phyloP scores from a whole-genome alignment of 2,797 vertebrate species.

The Clarias fuscus region DNA sequence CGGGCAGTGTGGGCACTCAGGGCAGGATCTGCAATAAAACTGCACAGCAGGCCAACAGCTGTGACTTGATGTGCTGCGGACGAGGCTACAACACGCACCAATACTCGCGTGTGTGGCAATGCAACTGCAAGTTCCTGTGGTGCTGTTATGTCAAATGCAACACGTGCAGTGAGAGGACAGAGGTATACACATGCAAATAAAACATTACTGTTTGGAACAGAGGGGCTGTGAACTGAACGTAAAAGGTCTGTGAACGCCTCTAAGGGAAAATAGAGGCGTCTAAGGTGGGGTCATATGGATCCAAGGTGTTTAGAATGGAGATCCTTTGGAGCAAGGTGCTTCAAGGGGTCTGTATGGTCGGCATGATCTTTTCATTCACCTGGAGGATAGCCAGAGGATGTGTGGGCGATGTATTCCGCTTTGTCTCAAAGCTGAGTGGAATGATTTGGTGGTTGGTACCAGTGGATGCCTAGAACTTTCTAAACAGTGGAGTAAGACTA shows the following conservation, averaged over 20 bases:
- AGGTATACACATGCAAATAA: slow-evolving; percentile 96
- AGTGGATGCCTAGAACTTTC: slow-evolving; percentile 63
- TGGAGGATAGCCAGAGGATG: slow-evolving; percentile 36
- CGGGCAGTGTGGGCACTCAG: slow-evolving; percentile 92
- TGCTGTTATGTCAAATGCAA: slow-evolving; percentile 98
- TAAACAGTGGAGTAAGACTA: slow-evolving; percentile 38
- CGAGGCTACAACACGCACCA: slow-evolving; percentile 97
- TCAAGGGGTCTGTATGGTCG: slow-evolving; percentile 26
- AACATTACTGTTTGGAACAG: slow-evolving; percentile 54
- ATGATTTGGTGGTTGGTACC: slow-evolving; percentile 58
- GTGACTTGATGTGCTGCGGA: slow-evolving; percentile 96
- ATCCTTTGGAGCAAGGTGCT: slow-evolving; percentile 43
- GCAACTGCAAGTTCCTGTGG: slow-evolving; percentile 99
- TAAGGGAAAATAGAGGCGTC: slow-evolving; percentile 5
- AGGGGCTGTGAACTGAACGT: slow-evolving; percentile 22
- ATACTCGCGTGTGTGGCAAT: slow-evolving; percentile 95
- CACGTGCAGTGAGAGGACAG: slow-evolving; percentile 96
- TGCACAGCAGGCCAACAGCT: slow-evolving; percentile 87
- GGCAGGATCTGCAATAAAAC: slow-evolving; percentile 97
- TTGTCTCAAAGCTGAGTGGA: slow-evolving; percentile 37
- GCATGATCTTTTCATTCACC: slow-evolving; percentile 33
- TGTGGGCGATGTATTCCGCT: slow-evolving; percentile 15
- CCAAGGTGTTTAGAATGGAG: slow-evolving; percentile 46
- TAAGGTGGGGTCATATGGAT: slow-evolving; percentile 29
- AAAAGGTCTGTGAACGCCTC: slow-evolving; percentile 1